phyloP scores from a whole-genome alignment of 2,113 vertebrate species.

The Ciconia maguari region DNA sequence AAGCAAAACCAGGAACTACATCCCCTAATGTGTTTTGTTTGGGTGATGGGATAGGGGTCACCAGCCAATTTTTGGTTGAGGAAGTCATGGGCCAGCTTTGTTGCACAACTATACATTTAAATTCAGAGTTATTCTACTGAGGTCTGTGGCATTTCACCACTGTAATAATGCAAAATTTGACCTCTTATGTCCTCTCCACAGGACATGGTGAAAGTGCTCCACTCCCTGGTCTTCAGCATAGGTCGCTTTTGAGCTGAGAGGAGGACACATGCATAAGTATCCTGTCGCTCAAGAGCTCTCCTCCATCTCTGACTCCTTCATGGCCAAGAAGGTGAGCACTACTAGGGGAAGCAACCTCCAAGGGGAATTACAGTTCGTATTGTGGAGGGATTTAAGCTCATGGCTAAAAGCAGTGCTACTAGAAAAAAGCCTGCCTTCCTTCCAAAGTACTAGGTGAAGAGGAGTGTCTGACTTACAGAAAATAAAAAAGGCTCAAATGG shows the following conservation, averaged over 20 bases:
- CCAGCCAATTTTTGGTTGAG: background rate
- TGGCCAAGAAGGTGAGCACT: background rate
- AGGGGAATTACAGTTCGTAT: background rate
- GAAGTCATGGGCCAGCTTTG: background rate
- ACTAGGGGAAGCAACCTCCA: background rate
- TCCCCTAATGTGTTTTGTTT: slow-evolving; percentile 23
- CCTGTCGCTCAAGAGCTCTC: background rate
- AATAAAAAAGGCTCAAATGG: background rate
- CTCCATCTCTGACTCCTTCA: background rate
- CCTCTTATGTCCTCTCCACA: background rate
- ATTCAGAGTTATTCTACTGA: background rate
- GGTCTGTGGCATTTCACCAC: slow-evolving; percentile 15
- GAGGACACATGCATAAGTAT: background rate
- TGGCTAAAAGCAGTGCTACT: background rate
- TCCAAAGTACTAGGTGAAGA: background rate
- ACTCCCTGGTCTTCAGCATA: background rate
- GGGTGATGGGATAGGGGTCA: background rate
- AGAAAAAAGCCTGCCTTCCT: background rate
- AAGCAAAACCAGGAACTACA: background rate
- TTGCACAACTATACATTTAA: slow-evolving; percentile 17
- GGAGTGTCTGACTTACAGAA: background rate
- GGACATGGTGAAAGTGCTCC: background rate
- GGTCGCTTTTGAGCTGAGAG: background rate
- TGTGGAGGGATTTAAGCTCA: background rate
- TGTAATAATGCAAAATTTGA: background rate